Evolutionary conservation across 92 coral and sea anemone genomes (phyloP).

Genomic region (Bergia puertoricense): DNA sequence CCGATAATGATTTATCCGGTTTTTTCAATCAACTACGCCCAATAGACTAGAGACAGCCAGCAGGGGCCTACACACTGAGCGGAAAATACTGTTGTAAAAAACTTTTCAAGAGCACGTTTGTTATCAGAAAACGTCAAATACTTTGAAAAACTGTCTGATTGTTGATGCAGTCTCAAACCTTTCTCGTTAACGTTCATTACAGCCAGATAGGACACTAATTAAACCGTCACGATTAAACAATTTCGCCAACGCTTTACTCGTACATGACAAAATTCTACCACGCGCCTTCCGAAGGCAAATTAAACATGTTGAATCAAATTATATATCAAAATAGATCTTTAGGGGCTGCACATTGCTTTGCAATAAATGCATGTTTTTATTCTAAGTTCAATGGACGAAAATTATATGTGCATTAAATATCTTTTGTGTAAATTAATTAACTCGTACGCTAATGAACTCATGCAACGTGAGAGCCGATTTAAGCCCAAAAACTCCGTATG

Average conservation of each 20-base stretch:
- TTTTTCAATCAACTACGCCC: background rate
- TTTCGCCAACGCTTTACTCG: background rate
- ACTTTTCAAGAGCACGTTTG: background rate
- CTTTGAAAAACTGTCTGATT: background rate
- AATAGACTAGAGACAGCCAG: background rate
- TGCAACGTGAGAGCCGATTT: background rate
- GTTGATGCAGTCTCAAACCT: background rate
- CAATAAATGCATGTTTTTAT: background rate
- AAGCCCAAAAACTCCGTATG: background rate
- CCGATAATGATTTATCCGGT: background rate
- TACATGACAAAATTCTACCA: background rate
- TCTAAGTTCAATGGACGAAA: background rate
- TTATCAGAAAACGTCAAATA: background rate
- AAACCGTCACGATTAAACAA: background rate
- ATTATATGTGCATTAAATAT: background rate
- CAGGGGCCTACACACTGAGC: background rate
- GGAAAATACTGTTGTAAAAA: background rate
- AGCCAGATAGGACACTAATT: background rate
- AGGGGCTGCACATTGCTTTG: background rate
- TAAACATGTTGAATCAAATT: background rate
- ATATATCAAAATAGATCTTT: background rate
- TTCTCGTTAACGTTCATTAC: constrained; percentile 14
- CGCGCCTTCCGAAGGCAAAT: background rate
- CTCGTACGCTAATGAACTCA: background rate
- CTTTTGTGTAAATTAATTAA: constrained; percentile 19